Evolutionary conservation across 2,797 vertebrate species (phyloP).

Genomic region (Onychomys leucogaster): DNA sequence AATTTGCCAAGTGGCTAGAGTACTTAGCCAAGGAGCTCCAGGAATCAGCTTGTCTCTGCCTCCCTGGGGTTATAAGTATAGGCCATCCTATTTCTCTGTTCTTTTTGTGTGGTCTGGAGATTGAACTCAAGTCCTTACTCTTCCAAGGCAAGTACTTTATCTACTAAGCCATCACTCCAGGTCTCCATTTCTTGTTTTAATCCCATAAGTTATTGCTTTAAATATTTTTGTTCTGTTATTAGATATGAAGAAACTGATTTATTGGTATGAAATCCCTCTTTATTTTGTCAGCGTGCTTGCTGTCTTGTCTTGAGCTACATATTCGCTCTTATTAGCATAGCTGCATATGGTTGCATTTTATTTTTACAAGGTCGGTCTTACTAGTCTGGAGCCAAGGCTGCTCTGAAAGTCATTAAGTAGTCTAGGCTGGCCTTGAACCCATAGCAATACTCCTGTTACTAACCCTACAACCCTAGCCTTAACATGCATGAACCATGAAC

Average conservation of each 20-base stretch:
- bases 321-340: not conserved
- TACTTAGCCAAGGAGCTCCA: not conserved
- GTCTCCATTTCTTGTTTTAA: not conserved
- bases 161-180: not conserved
- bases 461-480: not conserved
- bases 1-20: not conserved
- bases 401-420: not conserved
- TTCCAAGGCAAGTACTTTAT: not conserved
- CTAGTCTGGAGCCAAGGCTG: not conserved
- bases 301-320: not conserved
- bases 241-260: not conserved
- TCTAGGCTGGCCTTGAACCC: not conserved
- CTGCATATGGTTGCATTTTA: not conserved
- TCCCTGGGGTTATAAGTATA: not conserved
- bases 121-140: too few species aligned
- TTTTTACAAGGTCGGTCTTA: not conserved
- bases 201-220: not conserved
- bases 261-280: not conserved
- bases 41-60: not conserved
- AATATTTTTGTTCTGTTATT: not conserved
- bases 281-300: not conserved
- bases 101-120: not conserved
- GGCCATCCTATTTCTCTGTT: not conserved
- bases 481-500: not conserved
- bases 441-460: not conserved